Conservation (phyloP, 2,797 vertebrate species). For the Pangasius sanitwongsei region DNA sequence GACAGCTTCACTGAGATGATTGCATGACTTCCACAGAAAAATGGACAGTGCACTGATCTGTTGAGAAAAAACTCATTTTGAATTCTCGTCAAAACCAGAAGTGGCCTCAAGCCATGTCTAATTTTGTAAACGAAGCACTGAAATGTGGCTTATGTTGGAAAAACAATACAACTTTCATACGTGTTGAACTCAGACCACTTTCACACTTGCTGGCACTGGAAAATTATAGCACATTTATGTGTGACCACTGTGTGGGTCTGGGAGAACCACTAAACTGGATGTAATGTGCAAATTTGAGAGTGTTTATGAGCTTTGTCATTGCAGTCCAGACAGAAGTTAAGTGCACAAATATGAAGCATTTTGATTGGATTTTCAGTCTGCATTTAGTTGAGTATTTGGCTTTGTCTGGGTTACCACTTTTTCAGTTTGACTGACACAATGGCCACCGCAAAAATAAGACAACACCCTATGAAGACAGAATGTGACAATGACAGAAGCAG, state of each 20-base stretch:
- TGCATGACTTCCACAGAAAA: constrained; percentile 35
- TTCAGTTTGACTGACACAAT: constrained; percentile 2
- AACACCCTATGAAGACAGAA: constrained; percentile 20
- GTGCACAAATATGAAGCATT: neutral
- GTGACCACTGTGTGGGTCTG: constrained; percentile 23
- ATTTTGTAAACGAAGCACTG: constrained; percentile 22
- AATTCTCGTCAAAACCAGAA: neutral
- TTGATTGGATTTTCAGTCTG: neutral
- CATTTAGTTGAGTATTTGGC: neutral
- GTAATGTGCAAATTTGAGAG: neutral
- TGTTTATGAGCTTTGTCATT: neutral
- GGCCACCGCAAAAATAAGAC: constrained; percentile 2
- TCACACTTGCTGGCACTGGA: constrained; percentile 22
- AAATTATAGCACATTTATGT: constrained; percentile 30
- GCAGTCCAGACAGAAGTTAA: constrained; percentile 20
- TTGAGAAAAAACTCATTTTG: neutral
- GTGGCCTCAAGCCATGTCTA: neutral
- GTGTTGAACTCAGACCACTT: constrained; percentile 14
- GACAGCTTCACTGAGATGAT: neutral
- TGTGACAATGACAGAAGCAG: neutral
- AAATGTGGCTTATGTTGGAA: constrained; percentile 19
- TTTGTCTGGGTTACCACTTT: neutral
- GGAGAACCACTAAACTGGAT: constrained; percentile 19
- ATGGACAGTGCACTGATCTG: neutral
- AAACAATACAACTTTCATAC: constrained; percentile 3